Base-by-base conservation (phyloP, 1,140 invertebrate genomes). In the Aradophagus sp. region DNA sequence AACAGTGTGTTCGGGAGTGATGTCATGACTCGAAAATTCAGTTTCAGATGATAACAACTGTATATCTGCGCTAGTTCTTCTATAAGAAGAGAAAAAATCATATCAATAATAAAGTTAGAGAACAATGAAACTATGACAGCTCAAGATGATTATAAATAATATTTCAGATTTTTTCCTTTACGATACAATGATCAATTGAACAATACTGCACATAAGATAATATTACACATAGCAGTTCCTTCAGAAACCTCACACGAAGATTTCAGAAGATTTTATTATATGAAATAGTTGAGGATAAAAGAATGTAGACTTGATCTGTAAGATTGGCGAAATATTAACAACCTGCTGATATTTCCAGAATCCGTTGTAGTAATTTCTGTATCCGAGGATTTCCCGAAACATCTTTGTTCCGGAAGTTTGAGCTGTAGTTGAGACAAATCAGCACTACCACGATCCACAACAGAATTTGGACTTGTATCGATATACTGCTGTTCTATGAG, bases 1-100 rank as follows among this genome's bases (percentile, higher is more conserved):
- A 0, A 86, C 62, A 0, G 83, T 85, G 36, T 86, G 84, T 17
- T 86, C 84, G 5, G 84, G 83, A 6, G 84, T 86, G 13, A 82
- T 77, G 19, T 86, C 84, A 16, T 84, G 78, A 68, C 84, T 86
- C 2, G 84, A 84, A 27, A 73, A 80, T 31, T 86, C 84, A 26
- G 78, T 78, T 44, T 86, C 84, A 2, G 81, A 83, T 7, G 74
- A 78, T 4, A 83, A n/a, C 2, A 84, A 65, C 41, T 84, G 82
- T 34, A 74, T 81, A 34, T 86, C 84, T 0, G 80, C 79, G 45
- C 79, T 84, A 1, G 78, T 79, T 38, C 84, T 77, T 31, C 79
- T 81, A 48, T 26, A n/a, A n/a, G n/a, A n/a, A n/a, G n/a, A n/a
- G n/a, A n/a, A n/a, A n/a, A n/a, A n/a, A n/a, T n/a, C n/a, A n/a